Conservation (phyloP, 35 echinoderm and acorn worm species). For the Ophioderma brevispina region DNA sequence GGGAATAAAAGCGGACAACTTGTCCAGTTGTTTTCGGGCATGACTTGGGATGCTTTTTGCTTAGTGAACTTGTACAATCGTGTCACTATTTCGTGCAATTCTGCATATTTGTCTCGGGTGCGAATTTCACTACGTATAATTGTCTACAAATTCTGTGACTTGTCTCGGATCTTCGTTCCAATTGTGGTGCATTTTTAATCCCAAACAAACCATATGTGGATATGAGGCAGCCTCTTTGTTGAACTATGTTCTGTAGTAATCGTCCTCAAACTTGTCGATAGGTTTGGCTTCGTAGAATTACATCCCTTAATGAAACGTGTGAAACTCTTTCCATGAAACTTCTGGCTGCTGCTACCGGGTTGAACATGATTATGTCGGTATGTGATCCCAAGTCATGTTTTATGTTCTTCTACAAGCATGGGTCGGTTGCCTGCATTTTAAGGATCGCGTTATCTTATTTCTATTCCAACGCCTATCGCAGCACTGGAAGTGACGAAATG, state of each 20-base stretch:
- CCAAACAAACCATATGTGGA: constrained; percentile 60
- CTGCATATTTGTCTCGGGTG: too few species aligned
- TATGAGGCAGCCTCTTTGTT: constrained; percentile 52
- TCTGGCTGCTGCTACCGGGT: neutral
- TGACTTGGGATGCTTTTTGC: too few species aligned
- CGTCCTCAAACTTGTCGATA: constrained; percentile 18
- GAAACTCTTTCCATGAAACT: neutral
- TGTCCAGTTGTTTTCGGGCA: too few species aligned
- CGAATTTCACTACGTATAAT: too few species aligned
- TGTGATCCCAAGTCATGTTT: constrained; percentile 9
- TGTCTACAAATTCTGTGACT: constrained; percentile 23
- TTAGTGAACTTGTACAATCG: too few species aligned
- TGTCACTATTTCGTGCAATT: too few species aligned
- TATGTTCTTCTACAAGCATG: too few species aligned
- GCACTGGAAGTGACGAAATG: constrained; percentile 11
- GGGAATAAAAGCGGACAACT: too few species aligned
- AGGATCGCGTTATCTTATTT: neutral
- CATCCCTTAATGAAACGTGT: neutral
- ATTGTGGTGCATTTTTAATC: constrained; percentile 64
- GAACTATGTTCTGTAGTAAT: constrained; percentile 61
- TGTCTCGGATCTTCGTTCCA: constrained; percentile 11
- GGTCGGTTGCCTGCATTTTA: neutral
- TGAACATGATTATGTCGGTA: neutral
- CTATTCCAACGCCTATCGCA: constrained; percentile 15
- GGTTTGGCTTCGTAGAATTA: neutral